A percentile compares a stretch with the other conserved stretches of the same genome.
Conservation (phyloP, 2,888 invertebrate genomes). For the Disparrhopalites patrizii region DNA sequence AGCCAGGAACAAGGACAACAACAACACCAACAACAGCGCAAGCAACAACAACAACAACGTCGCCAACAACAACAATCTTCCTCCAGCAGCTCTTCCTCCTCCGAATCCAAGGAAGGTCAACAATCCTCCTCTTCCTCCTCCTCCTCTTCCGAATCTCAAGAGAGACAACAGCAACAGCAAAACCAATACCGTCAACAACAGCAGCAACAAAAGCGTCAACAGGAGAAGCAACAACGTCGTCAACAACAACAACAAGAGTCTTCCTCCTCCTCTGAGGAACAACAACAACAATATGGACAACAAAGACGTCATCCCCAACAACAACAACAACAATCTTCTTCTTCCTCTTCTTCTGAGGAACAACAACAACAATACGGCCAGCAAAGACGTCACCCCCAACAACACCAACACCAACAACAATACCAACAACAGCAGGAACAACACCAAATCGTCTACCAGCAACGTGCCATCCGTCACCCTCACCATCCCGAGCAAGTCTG, state of each 20-base stretch:
- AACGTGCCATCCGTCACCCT: background rate
- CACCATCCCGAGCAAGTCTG: conserved; percentile 56
- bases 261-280: conserved; percentile 13
- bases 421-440: background rate
- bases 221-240: conserved; percentile 10
- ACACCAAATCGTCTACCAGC: conserved; percentile 7
- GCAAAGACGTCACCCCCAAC: conserved; percentile 1
- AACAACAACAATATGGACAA: background rate
- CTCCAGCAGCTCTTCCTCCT: conserved; percentile 33
- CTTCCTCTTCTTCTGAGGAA: conserved; percentile 26
- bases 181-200: background rate
- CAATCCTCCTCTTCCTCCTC: background rate
- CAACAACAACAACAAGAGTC: conserved; percentile 4
- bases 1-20: conserved; percentile 31
- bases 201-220: conserved; percentile 1
- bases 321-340: conserved; percentile 17
- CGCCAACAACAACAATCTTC: conserved; percentile 32
- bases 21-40: conserved; percentile 21
- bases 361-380: conserved; percentile 10
- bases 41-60: conserved; percentile 30
- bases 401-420: background rate
- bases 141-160: background rate
- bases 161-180: background rate
- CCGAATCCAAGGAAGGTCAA: background rate
- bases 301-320: conserved; percentile 16